phyloP scores from a whole-genome alignment of 2,888 invertebrate genomes.

The Pardosa pseudoannulata region DNA sequence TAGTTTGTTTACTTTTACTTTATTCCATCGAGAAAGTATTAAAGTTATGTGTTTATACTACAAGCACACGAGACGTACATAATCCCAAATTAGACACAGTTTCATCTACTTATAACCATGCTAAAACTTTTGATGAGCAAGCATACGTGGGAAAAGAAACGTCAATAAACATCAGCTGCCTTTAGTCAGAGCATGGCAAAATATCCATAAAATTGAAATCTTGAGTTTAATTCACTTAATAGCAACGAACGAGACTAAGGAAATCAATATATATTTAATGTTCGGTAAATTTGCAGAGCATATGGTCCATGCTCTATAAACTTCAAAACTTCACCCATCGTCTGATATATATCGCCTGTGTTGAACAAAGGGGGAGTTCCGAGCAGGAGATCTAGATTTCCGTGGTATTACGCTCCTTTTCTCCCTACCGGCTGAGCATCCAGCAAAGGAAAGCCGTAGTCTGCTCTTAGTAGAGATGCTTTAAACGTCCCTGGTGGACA shows the following conservation, averaged over 20 bases:
- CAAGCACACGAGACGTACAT: no score
- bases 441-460: conserved; percentile 1
- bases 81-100: no score
- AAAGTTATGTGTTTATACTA: no score
- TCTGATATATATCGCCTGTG: not conserved
- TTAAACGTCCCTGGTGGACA: not conserved
- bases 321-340: not conserved
- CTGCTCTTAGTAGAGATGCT: not conserved
- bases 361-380: not conserved
- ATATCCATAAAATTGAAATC: not conserved
- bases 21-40: no score
- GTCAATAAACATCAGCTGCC: no score
- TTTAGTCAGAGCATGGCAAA: not conserved
- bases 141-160: no score
- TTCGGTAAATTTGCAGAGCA: not conserved
- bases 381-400: not conserved
- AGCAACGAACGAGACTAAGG: not conserved
- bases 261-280: not conserved
- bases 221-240: not conserved
- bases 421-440: not conserved
- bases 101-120: no score
- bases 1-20: no score
- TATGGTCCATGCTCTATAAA: not conserved
- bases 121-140: no score
- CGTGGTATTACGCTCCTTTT: not conserved